phyloP scores from a whole-genome alignment of 2,113 vertebrate species.

The Thymallus thymallus region DNA sequence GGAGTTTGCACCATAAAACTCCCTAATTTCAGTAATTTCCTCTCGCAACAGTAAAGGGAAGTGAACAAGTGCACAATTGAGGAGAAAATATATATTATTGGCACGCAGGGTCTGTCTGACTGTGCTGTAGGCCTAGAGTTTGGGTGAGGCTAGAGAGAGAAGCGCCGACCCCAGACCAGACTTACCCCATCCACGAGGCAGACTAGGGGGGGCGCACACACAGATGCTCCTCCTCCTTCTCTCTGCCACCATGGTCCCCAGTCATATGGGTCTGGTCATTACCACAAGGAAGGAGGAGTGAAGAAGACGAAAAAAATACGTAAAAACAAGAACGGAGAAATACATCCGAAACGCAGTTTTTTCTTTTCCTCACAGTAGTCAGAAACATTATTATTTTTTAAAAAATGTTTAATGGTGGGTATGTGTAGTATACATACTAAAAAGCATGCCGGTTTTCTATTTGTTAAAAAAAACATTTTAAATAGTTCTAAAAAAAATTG shows the following conservation, averaged over 20 bases:
- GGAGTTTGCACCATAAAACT: too few relatives aligned
- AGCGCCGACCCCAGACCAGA: slow-evolving; percentile 39
- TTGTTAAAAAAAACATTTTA: slow-evolving; percentile 24
- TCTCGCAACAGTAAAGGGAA: too few relatives aligned
- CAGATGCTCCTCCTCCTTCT: slow-evolving; percentile 50
- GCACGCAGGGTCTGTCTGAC: neutral
- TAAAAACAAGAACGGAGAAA: slow-evolving; percentile 61
- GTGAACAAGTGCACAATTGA: too few relatives aligned
- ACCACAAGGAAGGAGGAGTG: slow-evolving; percentile 44
- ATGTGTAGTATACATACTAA: slow-evolving; percentile 56
- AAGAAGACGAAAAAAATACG: slow-evolving; percentile 49
- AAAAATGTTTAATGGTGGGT: slow-evolving; percentile 66
- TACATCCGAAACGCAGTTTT: slow-evolving; percentile 55
- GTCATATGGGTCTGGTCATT: slow-evolving; percentile 63
- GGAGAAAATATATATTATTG: too few relatives aligned
- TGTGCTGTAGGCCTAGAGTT: neutral
- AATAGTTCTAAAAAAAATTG: slow-evolving; percentile 28
- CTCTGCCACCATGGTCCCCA: slow-evolving; percentile 51
- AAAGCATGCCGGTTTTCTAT: slow-evolving; percentile 66
- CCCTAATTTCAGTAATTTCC: too few relatives aligned
- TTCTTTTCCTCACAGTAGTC: slow-evolving; percentile 51
- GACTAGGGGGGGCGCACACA: slow-evolving; percentile 33
- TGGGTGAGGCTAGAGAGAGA: slow-evolving; percentile 60
- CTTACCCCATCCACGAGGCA: slow-evolving; percentile 65
- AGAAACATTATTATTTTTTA: slow-evolving; percentile 72